These are phyloP conservation scores for Aporrectodea caliginosa DNA, from an alignment of 1,140 invertebrate species.

Conservation along the genomic window DNA sequence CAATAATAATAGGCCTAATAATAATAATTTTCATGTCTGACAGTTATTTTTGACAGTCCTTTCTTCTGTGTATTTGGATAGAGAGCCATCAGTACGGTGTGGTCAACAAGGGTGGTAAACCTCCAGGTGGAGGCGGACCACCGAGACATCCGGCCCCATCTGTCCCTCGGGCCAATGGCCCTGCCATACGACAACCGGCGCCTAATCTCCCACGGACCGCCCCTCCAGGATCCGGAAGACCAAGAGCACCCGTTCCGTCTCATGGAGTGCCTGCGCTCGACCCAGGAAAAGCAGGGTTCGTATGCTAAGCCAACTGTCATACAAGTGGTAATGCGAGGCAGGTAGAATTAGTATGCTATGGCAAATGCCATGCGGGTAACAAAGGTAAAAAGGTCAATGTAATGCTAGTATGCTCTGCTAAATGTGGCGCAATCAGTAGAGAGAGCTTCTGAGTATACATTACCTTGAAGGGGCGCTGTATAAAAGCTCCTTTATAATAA, in stretches of 20 bases:
- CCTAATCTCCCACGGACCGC: not conserved
- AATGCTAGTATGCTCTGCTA: no score
- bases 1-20: not conserved
- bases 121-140: not conserved
- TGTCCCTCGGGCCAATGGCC: not conserved
- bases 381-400: no score
- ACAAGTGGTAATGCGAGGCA: no score
- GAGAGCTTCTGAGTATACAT: no score
- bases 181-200: not conserved
- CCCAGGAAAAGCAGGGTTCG: not conserved
- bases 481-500: no score
- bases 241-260: not conserved
- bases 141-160: not conserved
- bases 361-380: no score
- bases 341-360: no score
- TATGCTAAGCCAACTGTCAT: no score
- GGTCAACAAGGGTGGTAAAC: not conserved
- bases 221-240: not conserved
- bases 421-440: no score
- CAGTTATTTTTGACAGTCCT: no score
- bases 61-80: no score
- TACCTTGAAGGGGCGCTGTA: no score
- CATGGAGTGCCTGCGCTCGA: not conserved
- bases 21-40: constrained; percentile 8
- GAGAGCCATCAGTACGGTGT: not conserved